Evolutionary conservation across 2,888 invertebrate genomes (phyloP).

Genomic region (Strigamia maritima): DNA sequence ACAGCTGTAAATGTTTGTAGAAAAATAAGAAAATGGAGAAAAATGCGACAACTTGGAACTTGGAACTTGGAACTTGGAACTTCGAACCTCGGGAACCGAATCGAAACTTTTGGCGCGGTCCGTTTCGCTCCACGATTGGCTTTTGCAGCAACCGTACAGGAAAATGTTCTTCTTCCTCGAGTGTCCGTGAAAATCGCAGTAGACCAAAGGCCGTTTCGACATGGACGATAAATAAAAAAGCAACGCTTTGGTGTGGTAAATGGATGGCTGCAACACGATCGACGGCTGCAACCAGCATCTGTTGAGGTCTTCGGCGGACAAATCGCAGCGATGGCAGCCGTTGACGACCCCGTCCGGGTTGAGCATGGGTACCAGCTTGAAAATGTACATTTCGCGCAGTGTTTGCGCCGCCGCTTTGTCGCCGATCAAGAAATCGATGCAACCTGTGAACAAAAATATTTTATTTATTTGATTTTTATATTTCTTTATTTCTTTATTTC

Average conservation of each 20-base stretch:
- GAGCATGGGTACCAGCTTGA: conserved; percentile 84
- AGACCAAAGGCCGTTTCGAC: conserved; percentile 56
- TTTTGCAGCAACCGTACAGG: conserved; percentile 74
- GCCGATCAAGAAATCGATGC: conserved; percentile 64
- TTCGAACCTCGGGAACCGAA: conserved; percentile 39
- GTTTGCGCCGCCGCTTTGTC: conserved; percentile 59
- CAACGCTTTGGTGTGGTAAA: conserved; percentile 70
- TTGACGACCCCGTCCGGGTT: conserved; percentile 85
- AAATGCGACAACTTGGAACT: not conserved
- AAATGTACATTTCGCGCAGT: conserved; percentile 68
- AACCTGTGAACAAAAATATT: conserved; percentile 53
- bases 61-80: not conserved
- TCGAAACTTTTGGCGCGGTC: conserved; percentile 61
- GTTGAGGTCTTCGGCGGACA: conserved; percentile 81
- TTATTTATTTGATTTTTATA: not conserved
- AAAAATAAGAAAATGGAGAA: too few relatives aligned
- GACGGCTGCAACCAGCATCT: conserved; percentile 77
- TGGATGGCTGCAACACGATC: conserved; percentile 71
- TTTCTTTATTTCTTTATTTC: not conserved
- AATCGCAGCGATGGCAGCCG: conserved; percentile 77
- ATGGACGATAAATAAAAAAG: conserved; percentile 53
- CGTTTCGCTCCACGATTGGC: conserved; percentile 65
- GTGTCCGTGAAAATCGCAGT: conserved; percentile 77
- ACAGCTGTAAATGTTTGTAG: too few relatives aligned
- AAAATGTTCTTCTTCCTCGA: conserved; percentile 81